Conservation (phyloP, 2,113 vertebrate genomes). For the Asarcornis scutulata region DNA sequence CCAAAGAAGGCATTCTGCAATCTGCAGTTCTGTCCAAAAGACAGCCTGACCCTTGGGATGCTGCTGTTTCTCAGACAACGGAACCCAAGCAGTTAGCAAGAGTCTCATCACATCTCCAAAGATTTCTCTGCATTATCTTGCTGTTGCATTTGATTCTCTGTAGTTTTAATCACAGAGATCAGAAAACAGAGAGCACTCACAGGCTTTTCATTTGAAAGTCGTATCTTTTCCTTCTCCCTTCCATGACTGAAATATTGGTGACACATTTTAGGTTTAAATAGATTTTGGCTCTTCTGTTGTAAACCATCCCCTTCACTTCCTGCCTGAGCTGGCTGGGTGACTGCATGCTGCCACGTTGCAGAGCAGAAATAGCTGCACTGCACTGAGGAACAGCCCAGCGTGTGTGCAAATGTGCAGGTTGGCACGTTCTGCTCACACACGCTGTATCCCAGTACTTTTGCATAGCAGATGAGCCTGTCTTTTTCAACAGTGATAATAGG, state of each 20-base stretch:
- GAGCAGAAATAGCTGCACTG: background rate
- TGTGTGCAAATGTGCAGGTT: background rate
- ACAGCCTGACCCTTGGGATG: background rate
- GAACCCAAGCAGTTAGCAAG: background rate
- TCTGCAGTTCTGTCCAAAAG: background rate
- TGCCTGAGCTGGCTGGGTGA: background rate
- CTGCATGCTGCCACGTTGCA: conserved; percentile 16
- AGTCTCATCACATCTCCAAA: background rate
- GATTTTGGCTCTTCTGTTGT: background rate
- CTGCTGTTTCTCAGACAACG: conserved; percentile 9
- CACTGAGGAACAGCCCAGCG: background rate
- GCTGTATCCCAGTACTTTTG: background rate
- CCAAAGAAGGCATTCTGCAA: background rate
- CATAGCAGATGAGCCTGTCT: background rate
- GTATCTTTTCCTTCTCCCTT: background rate
- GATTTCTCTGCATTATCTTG: background rate
- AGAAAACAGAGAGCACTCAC: background rate
- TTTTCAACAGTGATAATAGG: background rate
- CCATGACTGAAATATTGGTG: background rate
- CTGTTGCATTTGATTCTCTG: background rate
- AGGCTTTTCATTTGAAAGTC: background rate
- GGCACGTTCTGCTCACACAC: background rate
- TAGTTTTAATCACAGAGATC: background rate
- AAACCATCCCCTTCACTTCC: background rate
- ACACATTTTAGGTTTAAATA: background rate